phyloP scores from a whole-genome alignment of 2,888 invertebrate species.

The Trissoscelio sp. region DNA sequence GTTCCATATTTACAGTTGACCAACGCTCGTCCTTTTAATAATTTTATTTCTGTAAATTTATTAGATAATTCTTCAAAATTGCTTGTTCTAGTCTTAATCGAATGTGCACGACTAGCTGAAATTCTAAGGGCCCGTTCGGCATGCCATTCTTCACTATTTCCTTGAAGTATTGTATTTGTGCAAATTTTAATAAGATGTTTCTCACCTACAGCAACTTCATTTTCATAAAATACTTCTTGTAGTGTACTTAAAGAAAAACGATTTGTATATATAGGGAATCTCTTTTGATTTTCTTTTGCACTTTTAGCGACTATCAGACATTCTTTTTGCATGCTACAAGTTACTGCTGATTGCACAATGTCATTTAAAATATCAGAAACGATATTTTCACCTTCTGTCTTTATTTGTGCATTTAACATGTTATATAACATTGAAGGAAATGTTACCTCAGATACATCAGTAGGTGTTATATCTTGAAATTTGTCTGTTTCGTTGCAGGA shows the following conservation, averaged over 20 bases:
- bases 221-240: constrained; percentile 11
- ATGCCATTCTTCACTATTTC: constrained; percentile 33
- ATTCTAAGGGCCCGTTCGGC: constrained; percentile 21
- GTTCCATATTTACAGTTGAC: constrained; percentile 17
- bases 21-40: constrained; percentile 22
- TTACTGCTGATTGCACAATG: not conserved
- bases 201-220: constrained; percentile 24
- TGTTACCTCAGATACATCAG: constrained; percentile 9
- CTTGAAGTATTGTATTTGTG: constrained; percentile 19
- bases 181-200: constrained; percentile 26
- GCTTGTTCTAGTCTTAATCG: constrained; percentile 21
- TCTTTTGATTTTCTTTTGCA: constrained; percentile 20
- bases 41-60: constrained; percentile 11
- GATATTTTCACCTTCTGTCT: constrained; percentile 28
- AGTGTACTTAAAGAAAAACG: not conserved
- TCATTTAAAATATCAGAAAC: constrained; percentile 23
- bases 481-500: not conserved
- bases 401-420: constrained; percentile 21
- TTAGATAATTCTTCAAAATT: constrained; percentile 22
- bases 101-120: constrained; percentile 40
- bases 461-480: not conserved
- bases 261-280: not conserved
- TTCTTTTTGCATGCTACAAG: not conserved
- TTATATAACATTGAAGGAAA: constrained; percentile 24
- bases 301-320: constrained; percentile 4